Conservation (phyloP, 2,888 invertebrate species). For the Drosophila yooni region DNA sequence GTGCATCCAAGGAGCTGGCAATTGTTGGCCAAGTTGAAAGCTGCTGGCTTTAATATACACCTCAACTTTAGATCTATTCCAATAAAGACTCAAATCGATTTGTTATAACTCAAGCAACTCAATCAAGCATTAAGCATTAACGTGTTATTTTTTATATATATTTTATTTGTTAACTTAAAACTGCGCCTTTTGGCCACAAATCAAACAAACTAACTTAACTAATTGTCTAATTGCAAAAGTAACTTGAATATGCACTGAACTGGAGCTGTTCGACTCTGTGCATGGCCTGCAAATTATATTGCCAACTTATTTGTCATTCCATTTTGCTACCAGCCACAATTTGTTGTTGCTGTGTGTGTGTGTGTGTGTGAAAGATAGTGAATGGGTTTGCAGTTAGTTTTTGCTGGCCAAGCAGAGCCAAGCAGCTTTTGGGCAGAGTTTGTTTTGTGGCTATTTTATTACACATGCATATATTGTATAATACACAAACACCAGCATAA, state of each 20-base stretch:
- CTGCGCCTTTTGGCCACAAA: too few species aligned
- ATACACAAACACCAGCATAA: conserved; percentile 63
- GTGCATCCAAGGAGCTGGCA: not conserved
- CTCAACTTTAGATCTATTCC: not conserved
- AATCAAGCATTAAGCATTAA: not conserved
- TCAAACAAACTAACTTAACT: conserved; percentile 1
- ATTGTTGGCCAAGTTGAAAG: not conserved
- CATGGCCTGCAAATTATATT: conserved; percentile 48
- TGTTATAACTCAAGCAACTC: not conserved
- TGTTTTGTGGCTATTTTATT: conserved; percentile 76
- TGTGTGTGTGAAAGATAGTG: conserved; percentile 25
- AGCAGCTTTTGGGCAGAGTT: conserved; percentile 65
- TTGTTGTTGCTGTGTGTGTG: conserved; percentile 25
- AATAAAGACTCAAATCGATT: not conserved
- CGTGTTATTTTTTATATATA: not conserved
- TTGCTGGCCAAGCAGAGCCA: conserved; percentile 48
- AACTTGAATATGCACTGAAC: conserved; percentile 12
- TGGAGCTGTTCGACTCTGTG: conserved; percentile 17
- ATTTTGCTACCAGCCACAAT: conserved; percentile 30
- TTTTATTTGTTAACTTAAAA: not conserved
- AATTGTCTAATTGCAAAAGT: conserved; percentile 22
- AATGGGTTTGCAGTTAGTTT: conserved; percentile 59
- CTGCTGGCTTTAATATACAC: not conserved
- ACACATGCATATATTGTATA: conserved; percentile 52
- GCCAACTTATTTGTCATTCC: conserved; percentile 55